phyloP scores from a whole-genome alignment of 1,140 invertebrate genomes.

The Caerostris darwini region DNA sequence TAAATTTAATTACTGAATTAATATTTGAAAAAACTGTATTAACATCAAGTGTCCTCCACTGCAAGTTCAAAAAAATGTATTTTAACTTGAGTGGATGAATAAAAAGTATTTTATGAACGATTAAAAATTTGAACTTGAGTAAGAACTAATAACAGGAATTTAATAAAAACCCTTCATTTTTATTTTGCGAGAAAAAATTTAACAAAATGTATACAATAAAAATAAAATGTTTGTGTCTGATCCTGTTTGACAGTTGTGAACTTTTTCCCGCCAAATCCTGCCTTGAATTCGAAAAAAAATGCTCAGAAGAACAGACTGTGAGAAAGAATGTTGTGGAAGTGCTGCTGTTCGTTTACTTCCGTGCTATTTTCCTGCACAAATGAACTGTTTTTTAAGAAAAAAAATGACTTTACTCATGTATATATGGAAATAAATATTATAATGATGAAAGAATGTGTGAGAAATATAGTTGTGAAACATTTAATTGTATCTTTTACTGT shows the following conservation, averaged over 20 bases:
- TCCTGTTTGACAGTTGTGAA: conserved; percentile 5
- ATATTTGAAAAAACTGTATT: too few relatives aligned
- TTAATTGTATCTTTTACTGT: conserved; percentile 22
- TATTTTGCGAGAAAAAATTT: too few relatives aligned
- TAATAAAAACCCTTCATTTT: too few relatives aligned
- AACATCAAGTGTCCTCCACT: too few relatives aligned
- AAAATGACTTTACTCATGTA: conserved; percentile 32
- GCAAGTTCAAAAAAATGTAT: too few relatives aligned
- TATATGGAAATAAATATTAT: conserved; percentile 37
- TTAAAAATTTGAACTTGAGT: too few relatives aligned
- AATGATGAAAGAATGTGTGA: conserved; percentile 11
- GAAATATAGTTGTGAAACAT: conserved; percentile 16
- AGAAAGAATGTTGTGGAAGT: conserved; percentile 25
- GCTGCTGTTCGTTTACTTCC: conserved; percentile 21
- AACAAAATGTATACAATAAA: too few relatives aligned
- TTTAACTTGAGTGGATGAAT: too few relatives aligned
- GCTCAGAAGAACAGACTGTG: conserved; percentile 45
- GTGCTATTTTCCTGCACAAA: conserved; percentile 72
- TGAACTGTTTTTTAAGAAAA: conserved; percentile 59
- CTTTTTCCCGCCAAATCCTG: conserved; percentile 39
- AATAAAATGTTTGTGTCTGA: too few relatives aligned
- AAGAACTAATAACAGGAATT: too few relatives aligned
- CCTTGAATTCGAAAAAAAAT: conserved; percentile 54
- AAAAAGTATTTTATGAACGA: too few relatives aligned
- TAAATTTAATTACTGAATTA: too few relatives aligned